These are phyloP conservation scores for Cheilosia urbana DNA, from an alignment of 2,888 invertebrate species.

Conservation along the genomic window DNA sequence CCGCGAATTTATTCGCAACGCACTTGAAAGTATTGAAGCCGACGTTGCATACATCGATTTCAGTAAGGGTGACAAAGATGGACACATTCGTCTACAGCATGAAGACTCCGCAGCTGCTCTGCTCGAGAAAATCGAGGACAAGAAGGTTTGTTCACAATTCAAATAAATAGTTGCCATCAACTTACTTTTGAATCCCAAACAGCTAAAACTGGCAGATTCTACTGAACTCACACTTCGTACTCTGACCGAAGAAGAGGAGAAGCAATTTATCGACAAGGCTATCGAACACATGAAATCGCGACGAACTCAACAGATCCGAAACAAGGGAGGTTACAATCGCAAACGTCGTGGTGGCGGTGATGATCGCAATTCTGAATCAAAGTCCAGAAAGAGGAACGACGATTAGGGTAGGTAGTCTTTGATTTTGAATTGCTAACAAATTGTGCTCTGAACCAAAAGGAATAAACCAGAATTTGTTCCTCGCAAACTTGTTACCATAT, in stretches of 20 bases:
- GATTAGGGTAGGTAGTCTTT: constrained; percentile 51
- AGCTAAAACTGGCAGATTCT: constrained; percentile 83
- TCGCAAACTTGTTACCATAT: constrained; percentile 38
- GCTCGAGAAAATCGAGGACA: constrained; percentile 87
- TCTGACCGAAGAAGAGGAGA: constrained; percentile 90
- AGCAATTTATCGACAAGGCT: constrained; percentile 87
- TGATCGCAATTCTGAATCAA: constrained; percentile 77
- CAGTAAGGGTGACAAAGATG: constrained; percentile 89
- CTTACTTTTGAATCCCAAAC: constrained; percentile 15
- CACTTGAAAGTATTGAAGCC: constrained; percentile 84
- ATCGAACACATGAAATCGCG: constrained; percentile 86
- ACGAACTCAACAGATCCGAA: constrained; percentile 84
- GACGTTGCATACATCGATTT: constrained; percentile 91
- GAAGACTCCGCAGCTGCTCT: constrained; percentile 89
- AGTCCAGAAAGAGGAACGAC: constrained; percentile 72
- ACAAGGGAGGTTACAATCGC: constrained; percentile 79
- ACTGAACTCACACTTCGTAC: constrained; percentile 85
- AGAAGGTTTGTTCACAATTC: constrained; percentile 84
- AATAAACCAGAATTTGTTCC: constrained; percentile 14
- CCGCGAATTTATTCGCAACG: constrained; percentile 90
- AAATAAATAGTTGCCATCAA: not conserved
- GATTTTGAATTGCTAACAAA: constrained; percentile 20
- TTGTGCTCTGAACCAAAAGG: constrained; percentile 31
- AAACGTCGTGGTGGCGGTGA: constrained; percentile 81
- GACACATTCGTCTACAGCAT: constrained; percentile 89